A percentile compares a stretch with the other conserved stretches of the same genome.
phyloP scores from a whole-genome alignment of 2,888 invertebrate genomes.

The Gandaritis pyraliata region DNA sequence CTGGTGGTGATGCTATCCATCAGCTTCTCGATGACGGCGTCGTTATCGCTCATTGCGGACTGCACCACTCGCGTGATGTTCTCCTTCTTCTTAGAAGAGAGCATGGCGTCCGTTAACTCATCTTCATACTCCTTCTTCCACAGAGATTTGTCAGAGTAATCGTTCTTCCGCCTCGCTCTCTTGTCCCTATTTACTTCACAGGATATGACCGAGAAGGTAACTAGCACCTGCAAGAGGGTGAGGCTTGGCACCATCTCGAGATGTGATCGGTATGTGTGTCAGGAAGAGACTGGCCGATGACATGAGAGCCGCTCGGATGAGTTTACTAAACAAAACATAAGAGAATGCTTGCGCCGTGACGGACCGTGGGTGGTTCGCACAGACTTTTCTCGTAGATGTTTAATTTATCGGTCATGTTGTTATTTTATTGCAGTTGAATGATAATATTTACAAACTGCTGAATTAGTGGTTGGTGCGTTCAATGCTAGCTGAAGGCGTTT shows the following conservation, averaged over 20 bases:
- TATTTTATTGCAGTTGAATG: constrained; percentile 38
- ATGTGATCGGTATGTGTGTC: constrained; percentile 50
- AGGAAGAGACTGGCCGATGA: constrained; percentile 51
- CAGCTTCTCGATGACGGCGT: constrained; percentile 69
- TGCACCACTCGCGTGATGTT: constrained; percentile 63
- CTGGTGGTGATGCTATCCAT: constrained; percentile 73
- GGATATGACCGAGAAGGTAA: constrained; percentile 48
- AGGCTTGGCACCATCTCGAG: constrained; percentile 57
- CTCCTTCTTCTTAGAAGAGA: constrained; percentile 54
- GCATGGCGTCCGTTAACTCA: constrained; percentile 71
- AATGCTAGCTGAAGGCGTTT: background rate
- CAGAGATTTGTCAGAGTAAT: constrained; percentile 58
- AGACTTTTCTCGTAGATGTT: constrained; percentile 52
- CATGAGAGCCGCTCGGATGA: constrained; percentile 29
- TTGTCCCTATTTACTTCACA: constrained; percentile 50
- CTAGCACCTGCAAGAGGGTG: constrained; percentile 46
- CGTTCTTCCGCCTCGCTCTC: constrained; percentile 55
- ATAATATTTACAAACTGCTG: constrained; percentile 49
- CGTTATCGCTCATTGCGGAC: constrained; percentile 58
- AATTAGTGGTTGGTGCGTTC: constrained; percentile 4
- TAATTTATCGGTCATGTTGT: constrained; percentile 46
- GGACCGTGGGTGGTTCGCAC: constrained; percentile 53
- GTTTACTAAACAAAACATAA: constrained; percentile 64
- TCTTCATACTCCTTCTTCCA: constrained; percentile 78
- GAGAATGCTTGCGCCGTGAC: constrained; percentile 45